Base-by-base conservation (phyloP, 2,797 vertebrate species). In the Lutjanus argentimaculatus region DNA sequence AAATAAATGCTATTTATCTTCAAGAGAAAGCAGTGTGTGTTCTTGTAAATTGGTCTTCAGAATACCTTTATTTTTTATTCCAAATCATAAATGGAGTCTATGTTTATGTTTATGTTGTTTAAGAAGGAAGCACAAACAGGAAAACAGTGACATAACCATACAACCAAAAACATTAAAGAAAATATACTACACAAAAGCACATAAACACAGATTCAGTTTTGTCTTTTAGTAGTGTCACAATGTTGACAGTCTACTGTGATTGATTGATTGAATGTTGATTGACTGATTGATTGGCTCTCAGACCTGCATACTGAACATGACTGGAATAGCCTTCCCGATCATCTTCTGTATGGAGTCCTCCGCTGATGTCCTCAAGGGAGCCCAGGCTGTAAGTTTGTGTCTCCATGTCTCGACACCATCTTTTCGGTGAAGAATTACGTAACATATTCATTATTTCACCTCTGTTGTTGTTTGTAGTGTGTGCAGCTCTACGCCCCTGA, bases 311-410 rank as follows among this genome's bases (percentile, higher is more conserved):
- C 49, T 97, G 66, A 84, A 96, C 56, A 81, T 92, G 75, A 86
- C 93, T 0, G 0, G 62, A 0, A 0, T 30, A 0, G 80, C 81
- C 12, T 91, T 95, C 86, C 17, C n/a, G 0, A 15, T 96, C 62
- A 95, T 97, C 90, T 95, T 89, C 94, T 98, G 97, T 76, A 96
- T 98, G 96, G 97, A 98, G 75, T 95, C 95, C 0, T 88, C 84
- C 25, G 0, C 0, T 0, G 85, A 97, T 85, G 90, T 94, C 57
- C 7, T 94, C 72, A 91, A 90, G 3, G 74, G 89, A n/a, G 93
- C 95, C 7, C 52, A 94, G 51, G 63, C 52, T 0, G 96, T 96
- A 92, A 36, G 95, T 36, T 36, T 36, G 30, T 36, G 30, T 36
- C 30, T 36, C 30, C 30, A 36, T 36, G 30, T 36, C 30, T 36